phyloP scores from a whole-genome alignment of 2,797 vertebrate genomes.

The Babyrousa celebensis region DNA sequence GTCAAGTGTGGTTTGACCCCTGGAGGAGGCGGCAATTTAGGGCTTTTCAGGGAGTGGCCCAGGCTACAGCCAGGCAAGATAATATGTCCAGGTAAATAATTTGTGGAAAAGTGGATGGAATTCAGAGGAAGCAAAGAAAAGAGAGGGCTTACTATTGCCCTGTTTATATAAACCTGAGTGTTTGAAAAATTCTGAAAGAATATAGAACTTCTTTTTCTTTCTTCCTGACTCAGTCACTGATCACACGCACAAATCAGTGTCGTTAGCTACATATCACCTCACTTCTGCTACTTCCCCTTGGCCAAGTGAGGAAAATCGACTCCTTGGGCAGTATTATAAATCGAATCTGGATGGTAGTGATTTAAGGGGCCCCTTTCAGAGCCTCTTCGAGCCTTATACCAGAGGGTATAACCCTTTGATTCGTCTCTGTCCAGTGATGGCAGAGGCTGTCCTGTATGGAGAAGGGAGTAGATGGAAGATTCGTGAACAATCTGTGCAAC shows the following conservation, averaged over 20 bases:
- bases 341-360: neutral
- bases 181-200: slow-evolving; percentile 13
- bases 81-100: neutral
- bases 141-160: neutral
- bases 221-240: neutral
- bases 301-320: neutral
- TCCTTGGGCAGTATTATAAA: neutral
- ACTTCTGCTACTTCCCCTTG: neutral
- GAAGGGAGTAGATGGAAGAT: neutral
- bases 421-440: neutral
- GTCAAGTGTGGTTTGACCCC: neutral
- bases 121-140: slow-evolving; percentile 38
- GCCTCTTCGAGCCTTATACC: neutral
- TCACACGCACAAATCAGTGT: neutral
- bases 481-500: neutral
- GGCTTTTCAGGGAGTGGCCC: neutral
- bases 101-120: neutral
- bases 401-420: neutral
- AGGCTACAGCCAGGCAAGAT: neutral
- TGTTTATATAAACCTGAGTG: slow-evolving; percentile 1
- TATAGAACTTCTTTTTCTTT: neutral
- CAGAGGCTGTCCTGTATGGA: neutral
- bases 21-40: neutral
- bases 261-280: neutral
- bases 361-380: neutral